phyloP scores from a whole-genome alignment of 2,113 vertebrate genomes.

The Dendropsophus ebraccatus region DNA sequence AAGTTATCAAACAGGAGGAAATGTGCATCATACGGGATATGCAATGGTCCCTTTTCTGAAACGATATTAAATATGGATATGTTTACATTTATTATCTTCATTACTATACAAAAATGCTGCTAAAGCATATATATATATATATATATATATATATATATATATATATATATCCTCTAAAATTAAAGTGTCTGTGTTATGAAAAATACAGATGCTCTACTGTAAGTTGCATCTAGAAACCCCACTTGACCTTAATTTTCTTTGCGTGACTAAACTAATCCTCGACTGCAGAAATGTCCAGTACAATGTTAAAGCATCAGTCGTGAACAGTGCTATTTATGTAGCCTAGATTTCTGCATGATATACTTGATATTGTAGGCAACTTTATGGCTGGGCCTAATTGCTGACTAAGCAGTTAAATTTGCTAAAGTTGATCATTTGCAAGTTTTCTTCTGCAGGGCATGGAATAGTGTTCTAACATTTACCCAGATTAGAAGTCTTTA shows the following conservation, averaged over 20 bases:
- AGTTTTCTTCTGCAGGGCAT: conserved; percentile 43
- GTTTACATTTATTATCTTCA: not conserved
- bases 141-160: too few species aligned
- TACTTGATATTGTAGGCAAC: conserved; percentile 1
- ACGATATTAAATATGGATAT: not conserved
- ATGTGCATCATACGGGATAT: not conserved
- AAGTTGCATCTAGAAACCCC: not conserved
- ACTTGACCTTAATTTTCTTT: not conserved
- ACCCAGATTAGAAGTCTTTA: conserved; percentile 27
- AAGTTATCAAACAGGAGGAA: not conserved
- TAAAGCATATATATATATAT: not conserved
- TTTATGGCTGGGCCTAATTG: conserved; percentile 14
- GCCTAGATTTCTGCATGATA: not conserved
- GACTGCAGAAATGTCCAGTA: not conserved
- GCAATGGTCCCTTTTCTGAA: too few species aligned
- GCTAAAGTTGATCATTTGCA: conserved; percentile 41
- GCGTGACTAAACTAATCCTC: not conserved
- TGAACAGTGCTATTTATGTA: conserved; percentile 14
- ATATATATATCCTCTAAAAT: not conserved
- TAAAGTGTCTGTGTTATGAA: not conserved
- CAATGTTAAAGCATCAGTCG: not conserved
- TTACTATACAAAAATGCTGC: not conserved
- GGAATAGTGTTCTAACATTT: conserved; percentile 26
- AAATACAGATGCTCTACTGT: not conserved
- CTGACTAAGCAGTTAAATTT: conserved; percentile 44